Base-by-base conservation (phyloP, 1,140 invertebrate genomes). In the Ips nitidus region DNA sequence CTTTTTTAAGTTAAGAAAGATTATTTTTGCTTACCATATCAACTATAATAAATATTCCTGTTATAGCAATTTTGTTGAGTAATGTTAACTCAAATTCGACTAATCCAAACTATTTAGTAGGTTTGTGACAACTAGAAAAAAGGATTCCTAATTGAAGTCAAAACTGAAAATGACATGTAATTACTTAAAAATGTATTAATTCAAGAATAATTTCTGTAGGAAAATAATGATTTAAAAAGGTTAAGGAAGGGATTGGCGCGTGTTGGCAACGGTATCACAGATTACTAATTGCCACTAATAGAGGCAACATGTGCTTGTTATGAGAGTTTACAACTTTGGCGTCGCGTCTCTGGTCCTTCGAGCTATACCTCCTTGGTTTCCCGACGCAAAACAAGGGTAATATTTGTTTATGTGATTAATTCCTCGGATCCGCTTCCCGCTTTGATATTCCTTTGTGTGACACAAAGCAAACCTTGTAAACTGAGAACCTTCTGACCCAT, bases 231-330 rank as follows among this genome's bases (percentile, higher is more conserved):
- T 22, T 22, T 22, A 22, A 22, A 22, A 22, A 22, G 22, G 22
- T 22, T 22, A 22, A 22, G 22, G 22, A 22, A 40, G 39, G 61
- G 41, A 53, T 66, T 66, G 69, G 66, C 72, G 70, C 70, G 72
- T 66, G 61, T 62, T 73, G 36, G 64, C 42, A 59, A 61, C 66
- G 59, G 63, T 74, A 65, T 70, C 71, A 71, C 71, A 72, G 73
- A 74, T 74, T 74, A 74, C 73, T 74, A 74, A 74, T 74, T 74
- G 55, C 70, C 73, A 72, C 73, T 74, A 74, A 74, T 74, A 74
- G 73, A 62, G 71, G 73, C 65, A 74, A 63, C 73, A 74, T 72
- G 73, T 74, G 73, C 71, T 59, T 74, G 71, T 74, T 74, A 74
- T 70, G 67, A 72, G 73, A 74, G 73, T 74, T 74, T 74, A 74